Base-by-base conservation (phyloP, 2,888 invertebrate species). In the Microctonus hyperodae region DNA sequence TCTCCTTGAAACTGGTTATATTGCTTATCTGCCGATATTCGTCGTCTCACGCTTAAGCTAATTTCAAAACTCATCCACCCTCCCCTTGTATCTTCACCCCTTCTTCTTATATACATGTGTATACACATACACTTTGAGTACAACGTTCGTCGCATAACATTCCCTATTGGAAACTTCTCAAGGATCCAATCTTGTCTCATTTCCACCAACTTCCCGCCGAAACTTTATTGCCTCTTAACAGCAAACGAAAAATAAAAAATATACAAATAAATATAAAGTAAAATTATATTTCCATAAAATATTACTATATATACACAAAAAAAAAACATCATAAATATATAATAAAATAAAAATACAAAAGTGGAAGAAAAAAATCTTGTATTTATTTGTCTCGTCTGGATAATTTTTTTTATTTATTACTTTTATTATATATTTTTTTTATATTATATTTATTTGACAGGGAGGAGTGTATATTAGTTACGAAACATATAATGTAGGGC, bases 121-220 rank as follows among this genome's bases (percentile, higher is more conserved):
- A 48, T 60, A 31, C 48, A 50, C 44, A 56, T 50, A 53, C 48
- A 67, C 56, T 48, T 23, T 11, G n/a, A 33, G 16, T 44, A 44
- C 0, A 22, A 25, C 55, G 20, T 59, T 63, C 65, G 7, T 40
- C 57, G 31, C 22, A 23, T 51, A 33, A 11, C 64, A 16, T 48
- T 25, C 40, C n/a, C 76, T 73, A 70, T 74, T 69, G 68, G 63
- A 71, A 78, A 78, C 68, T 76, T 78, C 20, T 59, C 71, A 72
- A 72, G 76, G 75, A 44, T 75, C 75, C 76, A 79, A 78, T 78
- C 74, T 72, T 68, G 72, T 75, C 74, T 75, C 73, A 75, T 76
- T 76, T 76, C 75, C 74, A 55, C 65, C 56, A 53, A 62, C 48
- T 56, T 55, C 40, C 51, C 23, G 22, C 56, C 58, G 63, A 53